These are phyloP conservation scores for Malaclemys terrapin DNA, from an alignment of 2,113 vertebrate species.

Conservation along the genomic window DNA sequence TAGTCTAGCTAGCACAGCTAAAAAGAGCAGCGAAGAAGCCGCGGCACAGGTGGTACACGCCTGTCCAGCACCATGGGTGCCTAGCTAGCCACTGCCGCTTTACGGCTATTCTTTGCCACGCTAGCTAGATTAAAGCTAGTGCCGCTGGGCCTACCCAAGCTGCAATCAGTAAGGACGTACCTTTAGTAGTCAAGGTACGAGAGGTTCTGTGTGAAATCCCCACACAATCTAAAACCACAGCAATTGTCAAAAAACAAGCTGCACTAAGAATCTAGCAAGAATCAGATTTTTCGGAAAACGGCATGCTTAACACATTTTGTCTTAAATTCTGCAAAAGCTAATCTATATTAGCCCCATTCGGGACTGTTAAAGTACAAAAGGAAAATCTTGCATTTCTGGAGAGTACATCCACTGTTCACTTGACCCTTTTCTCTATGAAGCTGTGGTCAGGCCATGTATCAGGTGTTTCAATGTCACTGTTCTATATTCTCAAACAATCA, in stretches of 20 bases:
- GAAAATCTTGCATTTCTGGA: neutral
- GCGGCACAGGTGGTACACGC: neutral
- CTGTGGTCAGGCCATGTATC: neutral
- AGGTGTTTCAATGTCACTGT: neutral
- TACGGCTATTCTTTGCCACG: neutral
- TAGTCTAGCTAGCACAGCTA: neutral
- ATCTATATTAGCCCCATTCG: neutral
- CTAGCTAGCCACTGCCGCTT: neutral
- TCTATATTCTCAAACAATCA: neutral
- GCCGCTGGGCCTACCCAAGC: too few species aligned
- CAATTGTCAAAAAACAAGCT: neutral
- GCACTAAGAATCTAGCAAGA: neutral
- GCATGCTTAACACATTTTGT: neutral
- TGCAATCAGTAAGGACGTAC: neutral
- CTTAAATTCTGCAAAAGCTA: neutral
- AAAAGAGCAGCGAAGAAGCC: neutral
- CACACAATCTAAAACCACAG: neutral
- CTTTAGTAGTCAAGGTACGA: neutral
- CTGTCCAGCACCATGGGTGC: neutral
- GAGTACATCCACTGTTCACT: neutral
- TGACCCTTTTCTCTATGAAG: neutral
- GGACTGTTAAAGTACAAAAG: neutral
- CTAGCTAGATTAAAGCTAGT: neutral
- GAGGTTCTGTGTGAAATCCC: neutral
- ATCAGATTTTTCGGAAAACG: neutral